Percentiles rank a stretch among this genome's conserved stretches.
phyloP scores from a whole-genome alignment of 2,113 vertebrate genomes.

The human region DNA sequence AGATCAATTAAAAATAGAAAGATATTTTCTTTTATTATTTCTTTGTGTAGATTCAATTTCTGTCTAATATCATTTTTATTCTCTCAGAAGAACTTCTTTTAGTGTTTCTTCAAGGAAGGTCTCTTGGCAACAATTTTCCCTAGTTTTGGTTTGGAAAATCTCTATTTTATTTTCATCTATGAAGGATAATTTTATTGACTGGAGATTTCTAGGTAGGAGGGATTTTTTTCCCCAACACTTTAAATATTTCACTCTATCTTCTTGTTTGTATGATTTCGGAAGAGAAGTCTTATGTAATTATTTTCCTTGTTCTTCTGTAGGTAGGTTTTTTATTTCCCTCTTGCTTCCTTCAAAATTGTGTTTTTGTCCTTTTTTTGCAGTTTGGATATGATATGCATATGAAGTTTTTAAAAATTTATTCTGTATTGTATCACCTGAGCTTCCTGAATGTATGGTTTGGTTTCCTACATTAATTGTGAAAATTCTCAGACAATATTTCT shows the following conservation, averaged over 20 bases:
- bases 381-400: background rate
- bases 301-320: background rate
- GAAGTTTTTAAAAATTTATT: background rate
- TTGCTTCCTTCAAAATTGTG: background rate
- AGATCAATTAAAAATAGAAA: background rate
- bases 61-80: too few species aligned
- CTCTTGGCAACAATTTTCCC: background rate
- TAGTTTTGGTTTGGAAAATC: background rate
- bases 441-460: background rate
- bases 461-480: background rate
- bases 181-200: background rate
- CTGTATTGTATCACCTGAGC: background rate
- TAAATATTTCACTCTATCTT: background rate
- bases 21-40: background rate
- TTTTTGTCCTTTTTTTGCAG: background rate
- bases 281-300: background rate
- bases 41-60: background rate
- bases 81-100: too few species aligned
- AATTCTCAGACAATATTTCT: background rate
- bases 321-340: background rate
- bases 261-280: background rate
- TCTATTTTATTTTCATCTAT: too few species aligned
- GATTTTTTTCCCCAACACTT: background rate
- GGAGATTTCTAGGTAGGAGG: background rate
- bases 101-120: background rate